Percentiles rank a stretch among this genome's conserved stretches.
phyloP scores from a whole-genome alignment of 2,113 vertebrate genomes.

The Lonchura striata region DNA sequence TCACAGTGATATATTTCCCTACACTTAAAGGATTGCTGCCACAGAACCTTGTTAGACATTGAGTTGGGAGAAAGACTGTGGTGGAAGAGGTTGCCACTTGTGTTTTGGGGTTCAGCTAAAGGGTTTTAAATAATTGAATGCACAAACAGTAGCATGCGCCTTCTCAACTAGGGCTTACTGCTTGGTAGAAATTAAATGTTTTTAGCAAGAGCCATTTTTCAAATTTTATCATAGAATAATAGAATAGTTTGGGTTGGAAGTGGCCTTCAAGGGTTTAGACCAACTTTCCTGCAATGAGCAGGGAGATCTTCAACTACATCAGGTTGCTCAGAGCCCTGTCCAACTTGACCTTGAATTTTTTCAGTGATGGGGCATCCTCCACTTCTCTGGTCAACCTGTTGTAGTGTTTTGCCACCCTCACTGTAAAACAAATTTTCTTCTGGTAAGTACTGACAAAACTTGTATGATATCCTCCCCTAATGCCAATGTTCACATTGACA shows the following conservation, averaged over 20 bases:
- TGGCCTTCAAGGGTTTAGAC: not conserved
- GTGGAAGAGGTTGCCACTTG: not conserved
- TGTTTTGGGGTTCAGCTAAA: not conserved
- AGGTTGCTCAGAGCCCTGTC: not conserved
- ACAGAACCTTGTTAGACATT: not conserved
- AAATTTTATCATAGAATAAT: not conserved
- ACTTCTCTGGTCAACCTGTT: not conserved
- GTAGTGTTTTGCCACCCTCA: not conserved
- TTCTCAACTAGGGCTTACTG: not conserved
- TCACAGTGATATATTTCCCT: not conserved
- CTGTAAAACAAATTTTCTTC: not conserved
- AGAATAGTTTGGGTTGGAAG: not conserved
- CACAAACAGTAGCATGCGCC: not conserved
- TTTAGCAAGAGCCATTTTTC: not conserved
- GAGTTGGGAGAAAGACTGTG: not conserved
- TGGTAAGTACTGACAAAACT: not conserved
- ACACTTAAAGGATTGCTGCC: not conserved
- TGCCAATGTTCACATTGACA: not conserved
- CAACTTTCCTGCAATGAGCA: not conserved
- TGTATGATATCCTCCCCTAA: not conserved
- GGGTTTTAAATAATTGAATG: not conserved
- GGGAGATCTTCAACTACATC: not conserved
- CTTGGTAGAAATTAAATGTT: not conserved
- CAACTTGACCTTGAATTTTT: not conserved
- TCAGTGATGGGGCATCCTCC: not conserved